phyloP scores from a whole-genome alignment of 1,140 invertebrate genomes.

The Scaptomyza graminum region DNA sequence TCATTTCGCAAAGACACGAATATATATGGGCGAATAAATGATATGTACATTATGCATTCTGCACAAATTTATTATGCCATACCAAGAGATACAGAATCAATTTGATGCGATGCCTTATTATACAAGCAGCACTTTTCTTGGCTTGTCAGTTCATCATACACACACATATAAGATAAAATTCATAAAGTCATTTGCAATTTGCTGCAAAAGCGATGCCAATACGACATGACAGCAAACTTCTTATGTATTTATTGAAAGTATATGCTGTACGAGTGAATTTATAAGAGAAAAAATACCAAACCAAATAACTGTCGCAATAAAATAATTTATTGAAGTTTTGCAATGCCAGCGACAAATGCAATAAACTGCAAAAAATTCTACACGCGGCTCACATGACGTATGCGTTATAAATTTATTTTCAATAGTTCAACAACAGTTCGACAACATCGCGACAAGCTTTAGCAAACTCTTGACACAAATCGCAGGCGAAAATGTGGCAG shows the following conservation, averaged over 20 bases:
- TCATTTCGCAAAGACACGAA: slow-evolving; percentile 25
- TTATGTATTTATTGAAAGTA: slow-evolving; percentile 5
- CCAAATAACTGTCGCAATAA: slow-evolving; percentile 83
- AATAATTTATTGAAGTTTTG: slow-evolving; percentile 83
- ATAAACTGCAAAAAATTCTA: slow-evolving; percentile 61
- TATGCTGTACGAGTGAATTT: slow-evolving; percentile 58
- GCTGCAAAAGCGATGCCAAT: slow-evolving; percentile 62
- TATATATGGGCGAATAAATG: neutral
- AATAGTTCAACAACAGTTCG: slow-evolving; percentile 51
- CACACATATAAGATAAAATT: slow-evolving; percentile 38
- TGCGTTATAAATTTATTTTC: slow-evolving; percentile 80
- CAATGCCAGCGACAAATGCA: slow-evolving; percentile 80
- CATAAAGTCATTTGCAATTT: slow-evolving; percentile 81
- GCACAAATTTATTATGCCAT: slow-evolving; percentile 75
- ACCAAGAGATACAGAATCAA: slow-evolving; percentile 68
- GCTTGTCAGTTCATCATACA: slow-evolving; percentile 26
- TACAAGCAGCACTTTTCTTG: slow-evolving; percentile 19
- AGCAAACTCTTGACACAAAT: slow-evolving; percentile 82
- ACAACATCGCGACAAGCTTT: slow-evolving; percentile 28
- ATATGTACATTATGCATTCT: slow-evolving; percentile 60
- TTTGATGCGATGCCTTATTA: slow-evolving; percentile 42
- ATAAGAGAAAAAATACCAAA: slow-evolving; percentile 49
- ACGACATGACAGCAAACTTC: slow-evolving; percentile 56
- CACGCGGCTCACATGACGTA: slow-evolving; percentile 65
- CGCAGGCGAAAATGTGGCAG: slow-evolving; percentile 44